These are phyloP conservation scores for Odontomyia ornata DNA, from an alignment of 2,888 invertebrate genomes.

Conservation along the genomic window DNA sequence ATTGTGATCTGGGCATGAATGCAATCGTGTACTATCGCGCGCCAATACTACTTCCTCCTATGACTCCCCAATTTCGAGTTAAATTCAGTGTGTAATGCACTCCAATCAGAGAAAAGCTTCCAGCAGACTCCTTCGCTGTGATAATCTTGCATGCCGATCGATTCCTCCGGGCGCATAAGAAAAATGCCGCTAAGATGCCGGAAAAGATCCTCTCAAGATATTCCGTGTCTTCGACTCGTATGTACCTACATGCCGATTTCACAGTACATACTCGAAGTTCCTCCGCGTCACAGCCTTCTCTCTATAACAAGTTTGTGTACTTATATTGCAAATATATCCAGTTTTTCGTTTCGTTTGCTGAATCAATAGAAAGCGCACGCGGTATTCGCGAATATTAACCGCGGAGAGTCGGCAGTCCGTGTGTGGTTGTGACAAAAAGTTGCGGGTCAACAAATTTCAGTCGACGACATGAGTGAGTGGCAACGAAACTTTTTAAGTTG, in stretches of 20 bases:
- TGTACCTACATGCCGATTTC: not conserved
- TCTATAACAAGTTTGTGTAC: conserved; percentile 20
- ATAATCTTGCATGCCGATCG: not conserved
- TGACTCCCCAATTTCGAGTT: not conserved
- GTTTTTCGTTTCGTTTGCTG: conserved; percentile 42
- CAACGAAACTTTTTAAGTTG: conserved; percentile 3
- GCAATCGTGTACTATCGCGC: conserved; percentile 4
- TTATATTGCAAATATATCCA: conserved; percentile 46
- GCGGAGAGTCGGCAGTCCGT: conserved; percentile 29
- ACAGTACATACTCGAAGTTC: not conserved
- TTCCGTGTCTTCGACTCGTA: not conserved
- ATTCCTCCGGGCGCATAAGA: not conserved
- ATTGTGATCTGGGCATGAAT: not conserved
- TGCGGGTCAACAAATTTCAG: conserved; percentile 49
- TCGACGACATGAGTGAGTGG: conserved; percentile 19
- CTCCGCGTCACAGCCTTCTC: not conserved
- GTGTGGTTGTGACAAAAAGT: conserved; percentile 45
- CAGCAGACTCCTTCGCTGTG: not conserved
- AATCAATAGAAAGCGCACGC: conserved; percentile 26
- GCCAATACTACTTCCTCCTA: not conserved
- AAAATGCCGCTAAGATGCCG: conserved; percentile 31
- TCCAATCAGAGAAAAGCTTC: conserved; percentile 17
- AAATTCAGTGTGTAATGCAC: not conserved
- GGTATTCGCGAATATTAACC: not conserved
- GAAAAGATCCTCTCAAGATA: conserved; percentile 9